A percentile compares a stretch with the other conserved stretches of the same genome.
Evolutionary conservation across 2,113 vertebrate genomes (phyloP).

Genomic region (Xiphophorus couchianus): DNA sequence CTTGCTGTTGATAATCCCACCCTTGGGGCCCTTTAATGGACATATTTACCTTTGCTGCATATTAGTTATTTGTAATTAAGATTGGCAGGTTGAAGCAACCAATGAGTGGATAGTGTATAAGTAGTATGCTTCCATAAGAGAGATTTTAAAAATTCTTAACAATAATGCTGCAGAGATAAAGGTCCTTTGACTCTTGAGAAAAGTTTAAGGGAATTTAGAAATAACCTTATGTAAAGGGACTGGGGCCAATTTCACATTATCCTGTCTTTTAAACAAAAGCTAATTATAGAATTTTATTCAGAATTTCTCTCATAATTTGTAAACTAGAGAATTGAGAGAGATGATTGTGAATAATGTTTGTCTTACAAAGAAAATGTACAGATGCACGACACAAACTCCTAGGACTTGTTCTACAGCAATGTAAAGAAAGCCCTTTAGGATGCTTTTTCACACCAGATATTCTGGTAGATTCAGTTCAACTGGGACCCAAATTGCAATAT

Average conservation of each 20-base stretch:
- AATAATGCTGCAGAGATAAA: neutral
- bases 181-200: constrained; percentile 1
- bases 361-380: neutral
- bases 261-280: constrained; percentile 80
- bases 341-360: neutral
- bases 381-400: neutral
- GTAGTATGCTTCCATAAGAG: neutral
- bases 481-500: too few relatives aligned
- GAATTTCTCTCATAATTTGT: constrained; percentile 70
- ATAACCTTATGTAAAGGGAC: neutral
- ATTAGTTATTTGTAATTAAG: constrained; percentile 65
- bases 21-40: constrained; percentile 67
- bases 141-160: neutral
- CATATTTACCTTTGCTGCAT: constrained; percentile 75
- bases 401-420: neutral
- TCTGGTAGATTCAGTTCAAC: too few relatives aligned
- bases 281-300: constrained; percentile 69
- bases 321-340: constrained; percentile 5
- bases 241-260: constrained; percentile 74
- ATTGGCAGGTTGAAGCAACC: constrained; percentile 59
- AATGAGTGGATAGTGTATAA: constrained; percentile 37
- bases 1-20: constrained; percentile 67
- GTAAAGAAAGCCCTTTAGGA: neutral
- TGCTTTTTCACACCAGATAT: too few relatives aligned
- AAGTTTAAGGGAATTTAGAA: neutral